These are phyloP conservation scores for Thalassophryne amazonica DNA, from an alignment of 2,797 vertebrate genomes.

Conservation along the genomic window DNA sequence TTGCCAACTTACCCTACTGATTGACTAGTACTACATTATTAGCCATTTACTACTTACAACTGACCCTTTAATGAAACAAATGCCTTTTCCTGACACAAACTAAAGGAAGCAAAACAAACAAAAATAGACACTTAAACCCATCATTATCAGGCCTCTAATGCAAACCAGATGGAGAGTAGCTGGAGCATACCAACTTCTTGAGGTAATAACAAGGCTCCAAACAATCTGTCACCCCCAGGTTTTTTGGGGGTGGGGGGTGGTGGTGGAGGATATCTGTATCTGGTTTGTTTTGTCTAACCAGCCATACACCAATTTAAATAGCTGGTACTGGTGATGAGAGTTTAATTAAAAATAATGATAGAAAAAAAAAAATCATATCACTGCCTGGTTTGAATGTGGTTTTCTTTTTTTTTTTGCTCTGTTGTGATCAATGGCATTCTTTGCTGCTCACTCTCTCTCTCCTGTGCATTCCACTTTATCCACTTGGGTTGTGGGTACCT, in stretches of 20 bases:
- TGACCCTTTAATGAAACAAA: constrained; percentile 82
- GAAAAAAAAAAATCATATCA: neutral
- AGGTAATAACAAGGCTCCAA: constrained; percentile 82
- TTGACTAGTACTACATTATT: constrained; percentile 62
- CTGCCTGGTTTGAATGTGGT: constrained; percentile 19
- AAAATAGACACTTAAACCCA: constrained; percentile 84
- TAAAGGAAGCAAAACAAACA: constrained; percentile 80
- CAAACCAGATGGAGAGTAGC: constrained; percentile 85
- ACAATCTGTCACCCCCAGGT: constrained; percentile 60
- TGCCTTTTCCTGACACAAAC: constrained; percentile 79
- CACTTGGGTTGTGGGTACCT: constrained; percentile 73
- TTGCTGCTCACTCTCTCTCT: constrained; percentile 43
- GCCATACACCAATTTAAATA: constrained; percentile 2
- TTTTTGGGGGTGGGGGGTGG: too few species aligned
- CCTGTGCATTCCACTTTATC: constrained; percentile 73
- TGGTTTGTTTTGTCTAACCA: constrained; percentile 30
- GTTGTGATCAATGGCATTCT: constrained; percentile 73
- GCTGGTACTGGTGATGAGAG: neutral
- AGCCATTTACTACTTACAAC: constrained; percentile 56
- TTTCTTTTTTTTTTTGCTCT: constrained; percentile 24
- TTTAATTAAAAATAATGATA: constrained; percentile 8
- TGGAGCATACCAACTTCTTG: constrained; percentile 88
- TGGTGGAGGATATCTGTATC: constrained; percentile 35
- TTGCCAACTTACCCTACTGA: constrained; percentile 16
- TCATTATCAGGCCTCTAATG: constrained; percentile 87